Evolutionary conservation across 2,797 vertebrate species (phyloP).

Genomic region (Fistularia commersonii): DNA sequence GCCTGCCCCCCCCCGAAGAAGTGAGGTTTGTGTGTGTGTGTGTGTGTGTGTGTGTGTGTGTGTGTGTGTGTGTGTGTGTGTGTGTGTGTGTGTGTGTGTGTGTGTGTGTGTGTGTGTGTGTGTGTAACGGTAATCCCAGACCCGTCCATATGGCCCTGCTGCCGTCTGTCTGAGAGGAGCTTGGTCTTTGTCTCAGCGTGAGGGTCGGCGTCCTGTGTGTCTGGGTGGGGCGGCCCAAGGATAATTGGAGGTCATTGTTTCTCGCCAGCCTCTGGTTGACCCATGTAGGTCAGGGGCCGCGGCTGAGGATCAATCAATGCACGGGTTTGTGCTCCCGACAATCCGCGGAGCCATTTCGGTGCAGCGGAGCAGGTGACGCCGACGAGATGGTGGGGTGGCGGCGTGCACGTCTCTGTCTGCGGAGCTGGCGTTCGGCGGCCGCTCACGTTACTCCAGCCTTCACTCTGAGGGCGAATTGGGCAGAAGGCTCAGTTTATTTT

Average conservation of each 20-base stretch:
- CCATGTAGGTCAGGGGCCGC: conserved; percentile 59
- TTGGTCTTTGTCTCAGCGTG: conserved; percentile 62
- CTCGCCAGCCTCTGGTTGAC: conserved; percentile 47
- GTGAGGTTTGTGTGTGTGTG: too few species aligned
- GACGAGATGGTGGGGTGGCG: conserved; percentile 27
- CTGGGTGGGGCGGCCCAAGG: conserved; percentile 67
- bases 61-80: neutral
- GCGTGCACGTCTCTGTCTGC: neutral
- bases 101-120: conserved; percentile 1
- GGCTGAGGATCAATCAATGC: conserved; percentile 35
- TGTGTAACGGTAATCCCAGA: conserved; percentile 55
- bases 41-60: neutral
- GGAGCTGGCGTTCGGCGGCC: neutral
- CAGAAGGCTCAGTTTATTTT: too few species aligned
- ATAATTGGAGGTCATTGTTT: conserved; percentile 71
- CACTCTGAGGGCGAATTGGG: too few species aligned
- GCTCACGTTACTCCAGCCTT: too few species aligned
- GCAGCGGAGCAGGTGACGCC: conserved; percentile 48
- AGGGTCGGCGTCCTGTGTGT: conserved; percentile 73
- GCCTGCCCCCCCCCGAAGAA: too few species aligned
- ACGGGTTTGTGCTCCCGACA: neutral
- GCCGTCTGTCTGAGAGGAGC: conserved; percentile 64
- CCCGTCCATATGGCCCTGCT: conserved; percentile 60
- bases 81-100: conserved; percentile 11
- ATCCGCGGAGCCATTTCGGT: conserved; percentile 13